Evolutionary conservation across 2,113 vertebrate species (phyloP).

Genomic region (Camelus bactrianus): DNA sequence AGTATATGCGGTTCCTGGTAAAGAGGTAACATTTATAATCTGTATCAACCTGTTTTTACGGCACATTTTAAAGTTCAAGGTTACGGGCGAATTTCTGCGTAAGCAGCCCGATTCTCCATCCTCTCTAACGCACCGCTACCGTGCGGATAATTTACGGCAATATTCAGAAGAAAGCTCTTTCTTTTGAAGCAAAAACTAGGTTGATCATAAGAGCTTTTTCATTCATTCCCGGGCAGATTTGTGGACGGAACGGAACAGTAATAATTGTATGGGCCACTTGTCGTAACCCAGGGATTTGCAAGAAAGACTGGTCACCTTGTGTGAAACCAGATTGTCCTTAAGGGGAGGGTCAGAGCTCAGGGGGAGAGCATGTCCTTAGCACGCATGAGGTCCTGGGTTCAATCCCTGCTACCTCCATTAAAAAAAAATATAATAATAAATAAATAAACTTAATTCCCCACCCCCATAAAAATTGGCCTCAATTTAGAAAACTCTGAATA

Average conservation of each 20-base stretch:
- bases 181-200: background rate
- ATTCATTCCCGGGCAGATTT: background rate
- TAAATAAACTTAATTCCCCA: too few species aligned
- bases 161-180: background rate
- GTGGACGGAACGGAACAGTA: background rate
- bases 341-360: too few species aligned
- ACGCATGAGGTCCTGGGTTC: too few species aligned
- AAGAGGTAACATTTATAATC: slow-evolving; percentile 47
- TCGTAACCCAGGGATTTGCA: background rate
- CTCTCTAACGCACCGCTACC: background rate
- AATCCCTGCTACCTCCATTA: too few species aligned
- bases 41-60: background rate
- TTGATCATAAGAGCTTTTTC: background rate
- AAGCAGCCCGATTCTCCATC: background rate
- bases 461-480: too few species aligned
- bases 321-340: background rate
- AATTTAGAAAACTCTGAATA: background rate
- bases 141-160: background rate
- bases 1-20: background rate
- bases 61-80: slow-evolving; percentile 70
- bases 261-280: too few species aligned
- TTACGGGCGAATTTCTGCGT: background rate
- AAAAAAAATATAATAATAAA: too few species aligned
- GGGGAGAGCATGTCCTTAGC: too few species aligned
- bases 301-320: background rate